A percentile compares a stretch with the other conserved stretches of the same genome.
phyloP scores from a whole-genome alignment of 2,888 invertebrate genomes.

The Drosophila quinaria region DNA sequence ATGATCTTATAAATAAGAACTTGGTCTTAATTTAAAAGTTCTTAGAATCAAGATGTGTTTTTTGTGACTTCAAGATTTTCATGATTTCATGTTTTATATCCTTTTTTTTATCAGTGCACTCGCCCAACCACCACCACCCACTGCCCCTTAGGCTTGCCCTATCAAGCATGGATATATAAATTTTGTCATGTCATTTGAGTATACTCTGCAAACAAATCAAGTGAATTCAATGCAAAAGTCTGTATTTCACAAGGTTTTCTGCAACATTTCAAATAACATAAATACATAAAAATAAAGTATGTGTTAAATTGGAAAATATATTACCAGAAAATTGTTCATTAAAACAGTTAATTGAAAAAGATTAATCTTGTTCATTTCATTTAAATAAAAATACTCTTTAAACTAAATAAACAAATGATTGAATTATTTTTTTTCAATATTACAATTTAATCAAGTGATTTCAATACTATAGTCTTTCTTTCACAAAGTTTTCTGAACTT shows the following conservation, averaged over 20 bases:
- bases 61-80: no score
- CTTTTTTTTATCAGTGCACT: no score
- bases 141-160: slow-evolving; percentile 37
- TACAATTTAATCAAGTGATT: no score
- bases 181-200: slow-evolving; percentile 53
- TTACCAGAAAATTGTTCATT: neutral
- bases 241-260: neutral
- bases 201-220: slow-evolving; percentile 1
- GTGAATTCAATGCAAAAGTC: neutral
- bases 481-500: no score
- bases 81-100: no score
- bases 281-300: neutral
- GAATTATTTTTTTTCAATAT: no score
- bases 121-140: neutral
- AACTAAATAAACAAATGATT: no score
- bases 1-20: no score
- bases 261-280: neutral
- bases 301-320: neutral
- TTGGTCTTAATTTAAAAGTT: no score
- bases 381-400: no score
- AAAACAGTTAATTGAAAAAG: neutral
- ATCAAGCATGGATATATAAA: slow-evolving; percentile 52
- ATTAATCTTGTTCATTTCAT: rapidly evolving
- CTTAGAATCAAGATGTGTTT: no score
- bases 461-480: no score